Evolutionary conservation across 2,797 vertebrate species (phyloP).

Genomic region (Tauraco hartlaubi): DNA sequence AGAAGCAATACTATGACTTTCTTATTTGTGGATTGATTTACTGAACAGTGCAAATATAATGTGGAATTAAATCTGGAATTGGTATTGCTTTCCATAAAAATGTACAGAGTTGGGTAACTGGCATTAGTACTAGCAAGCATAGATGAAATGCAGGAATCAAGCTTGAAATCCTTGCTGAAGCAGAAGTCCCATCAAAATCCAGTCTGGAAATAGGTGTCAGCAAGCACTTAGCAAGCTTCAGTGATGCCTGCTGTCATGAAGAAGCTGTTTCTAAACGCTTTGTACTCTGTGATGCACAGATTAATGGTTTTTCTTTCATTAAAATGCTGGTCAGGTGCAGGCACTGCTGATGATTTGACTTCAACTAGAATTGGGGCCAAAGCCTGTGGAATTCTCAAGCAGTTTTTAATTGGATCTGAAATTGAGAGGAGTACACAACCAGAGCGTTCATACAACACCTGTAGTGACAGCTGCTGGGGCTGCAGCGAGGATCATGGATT

Average conservation of each 20-base stretch:
- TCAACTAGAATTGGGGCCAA: background rate
- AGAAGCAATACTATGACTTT: background rate
- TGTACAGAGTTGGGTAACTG: background rate
- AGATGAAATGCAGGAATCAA: background rate
- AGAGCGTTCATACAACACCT: background rate
- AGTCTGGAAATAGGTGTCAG: background rate
- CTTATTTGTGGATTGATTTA: background rate
- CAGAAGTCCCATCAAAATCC: background rate
- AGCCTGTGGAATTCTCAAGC: background rate
- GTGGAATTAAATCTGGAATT: background rate
- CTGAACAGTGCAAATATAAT: background rate
- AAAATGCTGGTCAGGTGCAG: background rate
- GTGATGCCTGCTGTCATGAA: background rate
- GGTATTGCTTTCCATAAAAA: background rate
- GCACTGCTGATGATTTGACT: background rate
- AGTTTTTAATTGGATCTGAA: background rate
- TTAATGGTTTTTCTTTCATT: background rate
- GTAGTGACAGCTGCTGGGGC: background rate
- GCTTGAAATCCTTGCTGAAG: background rate
- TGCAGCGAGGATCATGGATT: background rate
- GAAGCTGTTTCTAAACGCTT: background rate
- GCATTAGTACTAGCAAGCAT: background rate
- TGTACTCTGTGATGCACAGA: background rate
- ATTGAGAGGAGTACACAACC: background rate
- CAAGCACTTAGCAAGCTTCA: background rate